These are phyloP conservation scores for Drosophila equinoxialis DNA, from an alignment of 1,140 invertebrate genomes.

Conservation along the genomic window DNA sequence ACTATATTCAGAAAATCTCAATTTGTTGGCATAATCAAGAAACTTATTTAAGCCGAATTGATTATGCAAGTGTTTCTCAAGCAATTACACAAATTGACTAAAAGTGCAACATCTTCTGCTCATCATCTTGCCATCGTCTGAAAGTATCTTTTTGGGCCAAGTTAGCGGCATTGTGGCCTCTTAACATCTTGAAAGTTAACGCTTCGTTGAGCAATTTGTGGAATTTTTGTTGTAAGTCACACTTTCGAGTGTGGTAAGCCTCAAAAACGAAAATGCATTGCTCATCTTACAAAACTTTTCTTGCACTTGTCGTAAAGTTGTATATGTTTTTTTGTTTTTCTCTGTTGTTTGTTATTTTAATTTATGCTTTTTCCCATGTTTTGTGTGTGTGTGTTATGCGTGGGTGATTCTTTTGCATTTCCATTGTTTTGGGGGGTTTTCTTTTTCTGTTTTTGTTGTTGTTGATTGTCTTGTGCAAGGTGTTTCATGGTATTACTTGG, in stretches of 20 bases:
- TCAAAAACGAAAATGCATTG: slow-evolving; percentile 2
- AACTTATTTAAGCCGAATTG: slow-evolving; percentile 3
- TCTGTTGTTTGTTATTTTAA: slow-evolving; percentile 24
- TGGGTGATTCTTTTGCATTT: slow-evolving; percentile 41
- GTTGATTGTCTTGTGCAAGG: slow-evolving; percentile 13
- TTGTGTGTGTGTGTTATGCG: slow-evolving; percentile 39
- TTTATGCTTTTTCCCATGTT: slow-evolving; percentile 61
- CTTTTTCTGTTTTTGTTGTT: background rate
- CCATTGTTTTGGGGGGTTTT: slow-evolving; percentile 3
- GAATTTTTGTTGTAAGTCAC: slow-evolving; percentile 48
- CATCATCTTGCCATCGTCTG: slow-evolving; percentile 23
- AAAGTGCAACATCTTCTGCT: slow-evolving; percentile 34
- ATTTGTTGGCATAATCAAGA: too few relatives aligned
- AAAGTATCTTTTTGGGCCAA: slow-evolving; percentile 29
- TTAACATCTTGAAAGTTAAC: slow-evolving; percentile 30
- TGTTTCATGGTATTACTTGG: slow-evolving; percentile 21
- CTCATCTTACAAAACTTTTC: slow-evolving; percentile 2
- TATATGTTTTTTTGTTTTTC: background rate
- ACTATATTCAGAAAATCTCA: background rate
- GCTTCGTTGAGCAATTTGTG: slow-evolving; percentile 58
- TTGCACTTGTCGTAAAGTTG: background rate
- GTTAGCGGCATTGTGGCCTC: slow-evolving; percentile 28
- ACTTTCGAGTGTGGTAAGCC: slow-evolving; percentile 30
- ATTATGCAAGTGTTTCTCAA: slow-evolving; percentile 5
- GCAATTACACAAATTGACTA: slow-evolving; percentile 13